Evolutionary conservation across 2,888 invertebrate species (phyloP), one percentile per base, ranked within the genome.

Genomic region (Trachelus stipa): DNA sequence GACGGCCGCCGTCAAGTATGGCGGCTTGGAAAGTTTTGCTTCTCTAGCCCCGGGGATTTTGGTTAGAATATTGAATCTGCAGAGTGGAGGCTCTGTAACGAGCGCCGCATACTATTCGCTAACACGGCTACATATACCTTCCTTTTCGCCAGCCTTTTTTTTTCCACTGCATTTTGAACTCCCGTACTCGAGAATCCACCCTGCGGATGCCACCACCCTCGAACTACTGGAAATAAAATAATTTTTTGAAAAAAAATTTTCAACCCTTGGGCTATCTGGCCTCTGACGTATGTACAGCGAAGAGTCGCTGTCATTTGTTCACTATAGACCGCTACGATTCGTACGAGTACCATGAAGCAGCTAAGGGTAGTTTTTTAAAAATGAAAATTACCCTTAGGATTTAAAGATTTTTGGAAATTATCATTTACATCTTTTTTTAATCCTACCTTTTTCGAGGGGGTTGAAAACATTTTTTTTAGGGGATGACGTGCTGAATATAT

Each of bases 21-120:
- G 79, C 85, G 86, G 56, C 88, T 85, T 87, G 85, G 87, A 88
- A 91, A 91, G 88, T 91, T 90, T 90, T 88, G 89, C 87, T 85
- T 86, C 85, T 87, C 87, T 90, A 88, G 90, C 91, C 90, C 90
- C 88, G 87, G 91, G 91, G 91, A 91, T 91, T 91, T 91, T 90
- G 91, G 91, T 91, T 91, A 89, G 91, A 91, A 91, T 91, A 91
- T 91, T 91, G 90, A 91, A 91, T 91, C 90, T 89, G 87, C 88
- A 85, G 87, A 87, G 88, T 87, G 84, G 89, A 88, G 88, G 89
- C 87, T 88, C 89, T 90, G 90, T 90, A 90, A 90, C 90, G 89
- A 90, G 89, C 88, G 84, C 80, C 85, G 85, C 82, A 81, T 84
- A 84, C 84, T 83, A 84, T 83, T 82, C 80, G 81, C 82, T 82